Evolutionary conservation across 2,113 vertebrate genomes (phyloP).

Genomic region (Grammomys dolichurus): DNA sequence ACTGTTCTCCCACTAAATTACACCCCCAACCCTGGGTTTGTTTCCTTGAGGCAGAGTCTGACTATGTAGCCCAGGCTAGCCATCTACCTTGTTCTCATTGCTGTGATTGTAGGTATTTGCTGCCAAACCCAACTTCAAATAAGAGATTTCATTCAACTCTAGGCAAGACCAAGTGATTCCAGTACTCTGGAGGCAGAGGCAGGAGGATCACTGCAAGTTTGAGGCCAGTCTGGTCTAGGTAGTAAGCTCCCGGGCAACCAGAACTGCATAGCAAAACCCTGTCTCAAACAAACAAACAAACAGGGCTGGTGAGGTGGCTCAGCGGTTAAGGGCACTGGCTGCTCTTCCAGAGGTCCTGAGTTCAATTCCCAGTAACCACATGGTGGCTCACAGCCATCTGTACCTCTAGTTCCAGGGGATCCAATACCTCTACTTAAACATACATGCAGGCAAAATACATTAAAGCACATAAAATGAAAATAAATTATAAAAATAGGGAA

Average conservation of each 20-base stretch:
- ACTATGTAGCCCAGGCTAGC: background rate
- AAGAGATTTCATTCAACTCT: background rate
- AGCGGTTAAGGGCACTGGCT: too few relatives aligned
- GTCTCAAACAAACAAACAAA: background rate
- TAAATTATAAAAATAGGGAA: background rate
- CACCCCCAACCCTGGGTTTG: background rate
- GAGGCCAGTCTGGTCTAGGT: background rate
- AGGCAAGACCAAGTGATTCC: background rate
- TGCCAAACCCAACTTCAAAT: background rate
- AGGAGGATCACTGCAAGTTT: background rate
- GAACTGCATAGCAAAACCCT: background rate
- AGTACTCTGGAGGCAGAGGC: background rate
- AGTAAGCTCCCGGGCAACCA: background rate
- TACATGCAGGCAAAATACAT: too few relatives aligned
- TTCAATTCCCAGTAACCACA: too few relatives aligned
- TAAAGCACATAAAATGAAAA: too few relatives aligned
- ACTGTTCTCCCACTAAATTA: background rate
- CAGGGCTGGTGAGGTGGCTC: too few relatives aligned
- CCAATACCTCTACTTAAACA: too few relatives aligned
- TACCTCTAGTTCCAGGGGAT: too few relatives aligned
- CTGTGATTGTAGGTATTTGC: too few relatives aligned
- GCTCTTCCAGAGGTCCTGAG: too few relatives aligned
- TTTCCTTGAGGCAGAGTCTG: background rate
- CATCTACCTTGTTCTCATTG: background rate
- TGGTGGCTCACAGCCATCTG: too few relatives aligned